Evolutionary conservation across 2,888 invertebrate genomes (phyloP), one percentile per base, ranked within the genome.

Genomic region (Morpho deidamia): DNA sequence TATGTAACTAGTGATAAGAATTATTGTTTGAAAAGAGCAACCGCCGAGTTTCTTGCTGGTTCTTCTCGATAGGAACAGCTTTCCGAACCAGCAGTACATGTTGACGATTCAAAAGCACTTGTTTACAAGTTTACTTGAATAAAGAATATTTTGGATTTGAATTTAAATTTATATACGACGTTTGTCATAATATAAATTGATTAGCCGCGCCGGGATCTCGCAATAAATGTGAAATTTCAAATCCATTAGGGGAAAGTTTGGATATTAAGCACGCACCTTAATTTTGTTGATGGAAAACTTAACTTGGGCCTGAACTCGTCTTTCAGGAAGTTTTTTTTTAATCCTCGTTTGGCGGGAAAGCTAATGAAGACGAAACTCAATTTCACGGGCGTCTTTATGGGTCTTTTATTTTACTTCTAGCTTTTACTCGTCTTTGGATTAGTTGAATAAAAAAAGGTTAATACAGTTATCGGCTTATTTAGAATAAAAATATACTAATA

Each of bases 201-300:
- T 80, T 79, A 76, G 70, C 65, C 60, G 58, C 42, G 41, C 35
- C 11, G 39, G 67, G 65, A 68, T 56, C 53, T 61, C 62, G 60
- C 78, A 80, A 82, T 83, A 75, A 85, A 83, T 83, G 82, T 80
- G 75, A 81, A 84, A 85, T 87, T 83, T 72, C 75, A 78, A 85
- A 86, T 83, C 86, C 86, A 85, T 86, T 85, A 84, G 66, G 68
- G 66, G 69, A 70, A 84, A 87, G 78, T 84, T 86, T 81, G 76
- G 80, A 80, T 83, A 83, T 83, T 81, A 81, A 80, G 79, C 74
- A 77, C 74, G 80, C 74, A 81, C 81, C 82, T 83, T 84, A 79
- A 86, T 85, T 84, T 82, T 78, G 83, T 81, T 85, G 85, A 86
- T 86, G 85, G 83, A 74, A 82, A 85, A 81, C 82, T 84, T 79